Percentiles rank a stretch among this genome's conserved stretches.
Evolutionary conservation across 2,888 invertebrate species (phyloP).

Genomic region (Aleiodes leptofemur): DNA sequence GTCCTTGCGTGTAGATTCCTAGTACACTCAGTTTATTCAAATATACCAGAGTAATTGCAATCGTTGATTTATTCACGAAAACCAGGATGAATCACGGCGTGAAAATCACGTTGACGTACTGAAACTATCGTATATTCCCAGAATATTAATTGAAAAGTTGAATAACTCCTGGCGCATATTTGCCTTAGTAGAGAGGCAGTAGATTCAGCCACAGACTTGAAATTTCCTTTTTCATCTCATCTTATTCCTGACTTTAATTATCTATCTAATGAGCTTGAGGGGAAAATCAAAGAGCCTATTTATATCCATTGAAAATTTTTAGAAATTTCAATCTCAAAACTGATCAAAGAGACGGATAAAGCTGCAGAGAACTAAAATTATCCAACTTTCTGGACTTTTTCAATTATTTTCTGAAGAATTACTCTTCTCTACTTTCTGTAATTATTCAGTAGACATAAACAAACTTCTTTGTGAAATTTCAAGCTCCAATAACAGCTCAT

Average conservation of each 20-base stretch:
- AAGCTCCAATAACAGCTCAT: conserved; percentile 34
- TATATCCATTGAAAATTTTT: too few species aligned
- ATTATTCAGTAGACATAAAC: conserved; percentile 14
- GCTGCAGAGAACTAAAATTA: too few species aligned
- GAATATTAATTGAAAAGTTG: conserved; percentile 69
- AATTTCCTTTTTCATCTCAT: too few species aligned
- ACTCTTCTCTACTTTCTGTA: not conserved
- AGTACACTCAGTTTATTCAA: conserved; percentile 67
- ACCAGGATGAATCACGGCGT: conserved; percentile 41
- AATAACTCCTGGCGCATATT: conserved; percentile 54
- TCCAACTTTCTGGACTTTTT: too few species aligned
- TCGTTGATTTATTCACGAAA: conserved; percentile 63
- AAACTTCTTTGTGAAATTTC: conserved; percentile 35
- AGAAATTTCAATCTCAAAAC: too few species aligned
- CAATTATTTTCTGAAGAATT: too few species aligned
- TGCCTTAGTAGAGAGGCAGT: not conserved
- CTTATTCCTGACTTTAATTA: too few species aligned
- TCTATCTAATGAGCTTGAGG: too few species aligned
- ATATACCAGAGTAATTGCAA: conserved; percentile 70
- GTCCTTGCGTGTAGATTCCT: conserved; percentile 11
- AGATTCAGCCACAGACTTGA: too few species aligned
- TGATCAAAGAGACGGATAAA: too few species aligned
- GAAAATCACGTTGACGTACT: conserved; percentile 30
- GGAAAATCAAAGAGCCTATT: too few species aligned
- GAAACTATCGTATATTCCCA: conserved; percentile 36